Base-by-base conservation (phyloP, 2,797 vertebrate species). In the Distichodus sexfasciatus region DNA sequence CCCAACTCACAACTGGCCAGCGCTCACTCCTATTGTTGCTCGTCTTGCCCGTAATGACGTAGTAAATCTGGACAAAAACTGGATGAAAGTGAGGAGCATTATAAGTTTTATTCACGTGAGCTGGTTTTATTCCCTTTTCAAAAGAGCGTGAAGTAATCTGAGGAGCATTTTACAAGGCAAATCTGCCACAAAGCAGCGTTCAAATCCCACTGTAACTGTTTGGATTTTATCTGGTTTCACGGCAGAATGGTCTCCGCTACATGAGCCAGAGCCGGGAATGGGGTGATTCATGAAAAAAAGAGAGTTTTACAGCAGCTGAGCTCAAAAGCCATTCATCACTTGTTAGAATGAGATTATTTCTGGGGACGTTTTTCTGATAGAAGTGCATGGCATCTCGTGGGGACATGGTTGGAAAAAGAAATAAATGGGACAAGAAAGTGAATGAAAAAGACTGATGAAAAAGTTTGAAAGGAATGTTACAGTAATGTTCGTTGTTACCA, bases 241-340 rank as follows among this genome's bases (percentile, higher is more conserved):
- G 24, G 61, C 59, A 43, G 43, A 72, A 38, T 11, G 6, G 55
- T 15, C 4, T 23, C 35, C 29, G 24, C 50, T 41, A 57, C 31
- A n/a, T n/a, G n/a, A 14, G 2, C 19, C 46, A 15, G 40, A 55
- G 44, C 15, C 28, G 33, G 31, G 40, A 66, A 54, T 47, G 46
- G 62, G 62, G 31, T 41, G 50, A 41, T 7, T 63, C 41, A 48
- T 63, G 50, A 35, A 40, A 28, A 40, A 23, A 67, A 41, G 38
- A 61, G 57, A 67, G 46, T 54, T 21, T 11, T 36, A 36, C 33
- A 35, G 21, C 11, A 0, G n/a, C n/a, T n/a, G 6, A 35, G 38
- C 44, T 12, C 58, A 24, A 59, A 66, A 12, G 24, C 35, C 28
- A 60, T 21, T 65, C 24, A 7, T 33, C n/a, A 43, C 41, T 46